Conservation (phyloP, 2,797 vertebrate genomes). For the Pangasius krempfi region DNA sequence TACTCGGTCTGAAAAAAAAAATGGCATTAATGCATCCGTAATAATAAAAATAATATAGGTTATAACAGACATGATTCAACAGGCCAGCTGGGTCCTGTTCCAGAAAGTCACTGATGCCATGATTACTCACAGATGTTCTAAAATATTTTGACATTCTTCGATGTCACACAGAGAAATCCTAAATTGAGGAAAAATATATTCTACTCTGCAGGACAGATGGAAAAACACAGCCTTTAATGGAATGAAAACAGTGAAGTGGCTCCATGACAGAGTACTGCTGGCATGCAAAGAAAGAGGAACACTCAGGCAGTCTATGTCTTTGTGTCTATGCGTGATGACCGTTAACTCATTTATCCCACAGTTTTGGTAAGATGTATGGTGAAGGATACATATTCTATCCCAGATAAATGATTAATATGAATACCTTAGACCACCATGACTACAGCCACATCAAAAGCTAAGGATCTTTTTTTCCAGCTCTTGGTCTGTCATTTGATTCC, state of each 20-base stretch:
- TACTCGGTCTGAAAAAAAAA: too few species aligned
- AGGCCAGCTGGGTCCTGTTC: conserved; percentile 25
- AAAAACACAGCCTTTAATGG: conserved; percentile 7
- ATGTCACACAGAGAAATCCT: background rate
- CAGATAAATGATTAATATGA: background rate
- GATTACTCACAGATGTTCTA: conserved; percentile 25
- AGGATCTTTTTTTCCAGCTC: background rate
- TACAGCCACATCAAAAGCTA: background rate
- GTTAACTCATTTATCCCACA: background rate
- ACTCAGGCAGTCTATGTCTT: conserved; percentile 1
- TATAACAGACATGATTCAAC: background rate
- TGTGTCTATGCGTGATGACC: background rate
- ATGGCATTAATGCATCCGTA: too few species aligned
- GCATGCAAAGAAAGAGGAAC: conserved; percentile 25
- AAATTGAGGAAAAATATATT: background rate
- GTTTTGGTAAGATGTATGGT: background rate
- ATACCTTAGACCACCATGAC: too few species aligned
- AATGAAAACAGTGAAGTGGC: conserved; percentile 29
- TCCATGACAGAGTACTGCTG: conserved; percentile 23
- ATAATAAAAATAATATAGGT: background rate
- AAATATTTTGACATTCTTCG: conserved; percentile 27
- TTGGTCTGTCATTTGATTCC: background rate
- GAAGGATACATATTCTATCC: background rate
- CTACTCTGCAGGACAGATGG: background rate
- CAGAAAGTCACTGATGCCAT: background rate